phyloP scores from a whole-genome alignment of 2,797 vertebrate species.

The Lemur catta region DNA sequence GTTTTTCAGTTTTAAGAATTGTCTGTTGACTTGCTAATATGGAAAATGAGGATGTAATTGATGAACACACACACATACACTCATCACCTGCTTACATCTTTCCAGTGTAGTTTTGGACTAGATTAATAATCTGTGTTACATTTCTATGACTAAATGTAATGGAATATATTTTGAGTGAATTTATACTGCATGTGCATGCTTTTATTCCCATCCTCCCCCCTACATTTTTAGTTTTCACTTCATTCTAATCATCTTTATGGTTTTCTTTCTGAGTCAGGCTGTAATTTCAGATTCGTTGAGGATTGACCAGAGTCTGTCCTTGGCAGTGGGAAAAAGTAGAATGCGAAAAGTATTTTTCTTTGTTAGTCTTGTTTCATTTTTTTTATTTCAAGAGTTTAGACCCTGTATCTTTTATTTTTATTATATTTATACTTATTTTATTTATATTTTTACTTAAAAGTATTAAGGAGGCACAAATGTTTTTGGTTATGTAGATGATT shows the following conservation, averaged over 20 bases:
- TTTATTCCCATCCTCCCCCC: accelerated
- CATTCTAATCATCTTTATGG: background rate
- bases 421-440: background rate
- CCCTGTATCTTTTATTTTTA: background rate
- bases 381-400: background rate
- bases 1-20: background rate
- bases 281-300: background rate
- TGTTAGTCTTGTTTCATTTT: background rate
- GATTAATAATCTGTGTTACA: background rate
- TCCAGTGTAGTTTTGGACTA: background rate
- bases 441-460: background rate
- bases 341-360: background rate
- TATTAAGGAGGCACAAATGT: background rate
- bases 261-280: background rate
- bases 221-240: background rate
- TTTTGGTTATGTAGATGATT: background rate
- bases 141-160: background rate
- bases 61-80: background rate
- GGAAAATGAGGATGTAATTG: background rate
- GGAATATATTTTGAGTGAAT: background rate
- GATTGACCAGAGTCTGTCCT: background rate
- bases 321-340: background rate
- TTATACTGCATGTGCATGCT: background rate
- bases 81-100: background rate
- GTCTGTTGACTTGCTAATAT: background rate